These are phyloP conservation scores for Enteromius anoplus DNA, from an alignment of 2,797 vertebrate genomes.

Conservation along the genomic window DNA sequence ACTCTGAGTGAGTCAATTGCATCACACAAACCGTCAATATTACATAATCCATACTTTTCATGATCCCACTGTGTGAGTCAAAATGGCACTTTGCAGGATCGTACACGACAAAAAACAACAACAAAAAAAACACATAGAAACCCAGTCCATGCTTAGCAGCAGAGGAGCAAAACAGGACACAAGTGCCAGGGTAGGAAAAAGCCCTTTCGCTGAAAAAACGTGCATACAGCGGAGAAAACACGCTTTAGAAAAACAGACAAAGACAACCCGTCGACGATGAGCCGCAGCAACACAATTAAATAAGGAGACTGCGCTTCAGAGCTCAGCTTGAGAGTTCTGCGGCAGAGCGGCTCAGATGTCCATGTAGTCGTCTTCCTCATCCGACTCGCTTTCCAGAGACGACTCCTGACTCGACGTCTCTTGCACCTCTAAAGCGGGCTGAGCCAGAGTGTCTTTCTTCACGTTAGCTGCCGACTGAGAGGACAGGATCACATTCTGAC, in stretches of 20 bases:
- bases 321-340: conserved; percentile 19
- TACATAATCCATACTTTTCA: conserved; percentile 6
- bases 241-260: background rate
- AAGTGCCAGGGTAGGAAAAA: conserved; percentile 45
- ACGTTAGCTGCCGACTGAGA: conserved; percentile 98
- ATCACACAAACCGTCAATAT: conserved; percentile 40
- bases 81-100: conserved; percentile 68
- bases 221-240: conserved; percentile 43
- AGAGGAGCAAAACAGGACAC: conserved; percentile 23
- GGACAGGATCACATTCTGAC: conserved; percentile 94
- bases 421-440: conserved; percentile 95
- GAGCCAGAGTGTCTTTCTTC: conserved; percentile 93
- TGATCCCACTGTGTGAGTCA: conserved; percentile 46
- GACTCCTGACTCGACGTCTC: conserved; percentile 99
- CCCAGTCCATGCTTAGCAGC: conserved; percentile 39
- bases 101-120: conserved; percentile 45
- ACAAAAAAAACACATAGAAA: background rate
- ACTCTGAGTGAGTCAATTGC: conserved; percentile 42
- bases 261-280: background rate
- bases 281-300: conserved; percentile 29
- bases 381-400: conserved; percentile 95
- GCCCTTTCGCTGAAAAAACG: conserved; percentile 57
- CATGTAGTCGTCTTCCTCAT: conserved; percentile 96
- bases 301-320: conserved; percentile 27
- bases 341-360: conserved; percentile 75